Percentiles rank a stretch among this genome's conserved stretches.
Conservation (phyloP, 2,797 vertebrate genomes). For the Phoxinus dragarum region DNA sequence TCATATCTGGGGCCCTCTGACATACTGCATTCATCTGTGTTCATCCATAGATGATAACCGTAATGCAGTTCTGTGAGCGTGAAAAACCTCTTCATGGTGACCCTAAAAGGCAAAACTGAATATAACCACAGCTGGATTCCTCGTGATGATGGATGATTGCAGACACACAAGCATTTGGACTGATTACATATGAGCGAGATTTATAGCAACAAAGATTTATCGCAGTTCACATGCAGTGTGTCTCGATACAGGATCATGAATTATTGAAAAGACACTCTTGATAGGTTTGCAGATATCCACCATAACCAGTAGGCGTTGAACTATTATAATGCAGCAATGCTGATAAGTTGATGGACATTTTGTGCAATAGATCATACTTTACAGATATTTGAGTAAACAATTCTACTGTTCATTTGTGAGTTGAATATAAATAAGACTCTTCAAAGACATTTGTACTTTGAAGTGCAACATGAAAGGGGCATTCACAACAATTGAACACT, state of each 20-base stretch:
- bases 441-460: neutral
- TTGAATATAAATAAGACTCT: slow-evolving; percentile 17
- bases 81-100: slow-evolving; percentile 2
- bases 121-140: neutral
- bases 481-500: neutral
- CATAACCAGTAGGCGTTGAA: neutral
- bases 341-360: neutral
- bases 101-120: slow-evolving; percentile 5
- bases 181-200: neutral
- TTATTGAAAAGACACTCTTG: slow-evolving; percentile 1
- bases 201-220: neutral
- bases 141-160: neutral
- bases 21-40: neutral
- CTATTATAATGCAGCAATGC: slow-evolving; percentile 18
- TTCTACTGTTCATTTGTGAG: neutral
- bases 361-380: neutral
- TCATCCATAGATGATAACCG: neutral
- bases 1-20: neutral
- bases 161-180: neutral
- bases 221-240: no score
- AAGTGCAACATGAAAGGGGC: neutral
- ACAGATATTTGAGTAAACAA: slow-evolving; percentile 13
- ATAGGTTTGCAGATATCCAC: slow-evolving; percentile 1
- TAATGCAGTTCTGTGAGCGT: neutral
- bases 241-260: slow-evolving; percentile 4